Evolutionary conservation across 53 echinoderm and acorn worm species (phyloP).

Genomic region (Stichopus horrens): DNA sequence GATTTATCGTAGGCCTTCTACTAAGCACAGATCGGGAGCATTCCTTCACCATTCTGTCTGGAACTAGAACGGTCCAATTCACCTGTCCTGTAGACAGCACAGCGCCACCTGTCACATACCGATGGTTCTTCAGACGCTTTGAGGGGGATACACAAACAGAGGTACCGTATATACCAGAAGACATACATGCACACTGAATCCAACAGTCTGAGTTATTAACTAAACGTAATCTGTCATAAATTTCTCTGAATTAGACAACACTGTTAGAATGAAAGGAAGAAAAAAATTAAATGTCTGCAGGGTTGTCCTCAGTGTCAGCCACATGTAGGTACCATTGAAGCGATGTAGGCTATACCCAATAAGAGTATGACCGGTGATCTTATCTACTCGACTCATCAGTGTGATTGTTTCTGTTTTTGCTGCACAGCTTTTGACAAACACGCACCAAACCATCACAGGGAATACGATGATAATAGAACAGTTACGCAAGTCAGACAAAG

Average conservation of each 20-base stretch:
- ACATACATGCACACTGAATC: neutral
- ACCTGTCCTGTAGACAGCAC: conserved; percentile 26
- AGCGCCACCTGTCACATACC: conserved; percentile 27
- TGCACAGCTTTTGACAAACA: conserved; percentile 2
- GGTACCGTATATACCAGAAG: conserved; percentile 4
- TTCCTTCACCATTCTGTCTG: conserved; percentile 41
- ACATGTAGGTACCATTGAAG: neutral
- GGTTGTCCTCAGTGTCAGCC: neutral
- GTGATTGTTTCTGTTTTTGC: neutral
- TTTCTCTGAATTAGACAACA: no score
- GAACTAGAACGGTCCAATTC: conserved; percentile 38
- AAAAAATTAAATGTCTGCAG: neutral
- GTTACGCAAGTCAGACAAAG: conserved; percentile 44
- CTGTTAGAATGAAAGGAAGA: no score
- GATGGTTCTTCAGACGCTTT: conserved; percentile 37
- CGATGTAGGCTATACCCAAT: no score
- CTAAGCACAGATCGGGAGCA: conserved; percentile 41
- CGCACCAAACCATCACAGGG: conserved; percentile 27
- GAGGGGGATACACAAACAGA: neutral
- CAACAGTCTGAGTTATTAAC: no score
- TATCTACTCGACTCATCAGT: neutral
- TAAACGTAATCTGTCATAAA: no score
- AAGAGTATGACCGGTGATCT: neutral
- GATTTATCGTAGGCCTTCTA: conserved; percentile 1
- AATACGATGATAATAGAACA: conserved; percentile 45